These are phyloP conservation scores for Papilio elwesi DNA, from an alignment of 2,888 invertebrate species.

Conservation along the genomic window DNA sequence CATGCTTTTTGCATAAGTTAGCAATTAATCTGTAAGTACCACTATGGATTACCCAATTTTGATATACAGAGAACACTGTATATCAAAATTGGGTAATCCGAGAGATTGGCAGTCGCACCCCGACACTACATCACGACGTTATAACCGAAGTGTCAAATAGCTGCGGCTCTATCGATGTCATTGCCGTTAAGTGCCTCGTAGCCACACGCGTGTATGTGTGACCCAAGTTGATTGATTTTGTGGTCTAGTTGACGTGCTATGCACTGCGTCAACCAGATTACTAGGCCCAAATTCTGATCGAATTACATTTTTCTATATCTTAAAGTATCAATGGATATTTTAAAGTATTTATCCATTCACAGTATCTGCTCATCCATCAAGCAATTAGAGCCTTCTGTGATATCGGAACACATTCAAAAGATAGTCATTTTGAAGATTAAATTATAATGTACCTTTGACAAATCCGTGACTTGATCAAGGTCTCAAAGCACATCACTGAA, in stretches of 20 bases:
- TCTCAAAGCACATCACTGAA: too few relatives aligned
- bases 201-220: constrained; percentile 25
- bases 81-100: constrained; percentile 35
- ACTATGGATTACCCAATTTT: too few relatives aligned
- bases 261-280: background rate
- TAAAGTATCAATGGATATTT: too few relatives aligned
- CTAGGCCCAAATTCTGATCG: background rate
- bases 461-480: too few relatives aligned
- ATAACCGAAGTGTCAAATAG: constrained; percentile 42
- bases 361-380: too few relatives aligned
- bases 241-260: background rate
- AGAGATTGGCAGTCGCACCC: constrained; percentile 30
- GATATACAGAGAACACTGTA: constrained; percentile 10
- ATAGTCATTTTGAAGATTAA: too few relatives aligned
- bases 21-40: constrained; percentile 35
- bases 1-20: constrained; percentile 12
- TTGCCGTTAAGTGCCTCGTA: constrained; percentile 47
- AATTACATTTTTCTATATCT: background rate
- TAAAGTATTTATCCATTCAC: too few relatives aligned
- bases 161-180: constrained; percentile 44
- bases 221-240: constrained; percentile 10
- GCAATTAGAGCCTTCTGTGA: too few relatives aligned
- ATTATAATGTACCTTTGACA: too few relatives aligned
- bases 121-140: constrained; percentile 43
- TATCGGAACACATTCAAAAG: too few relatives aligned